Evolutionary conservation across 2,113 vertebrate genomes (phyloP), one percentile per base, ranked within the genome.

Genomic region (Pitta sordida): DNA sequence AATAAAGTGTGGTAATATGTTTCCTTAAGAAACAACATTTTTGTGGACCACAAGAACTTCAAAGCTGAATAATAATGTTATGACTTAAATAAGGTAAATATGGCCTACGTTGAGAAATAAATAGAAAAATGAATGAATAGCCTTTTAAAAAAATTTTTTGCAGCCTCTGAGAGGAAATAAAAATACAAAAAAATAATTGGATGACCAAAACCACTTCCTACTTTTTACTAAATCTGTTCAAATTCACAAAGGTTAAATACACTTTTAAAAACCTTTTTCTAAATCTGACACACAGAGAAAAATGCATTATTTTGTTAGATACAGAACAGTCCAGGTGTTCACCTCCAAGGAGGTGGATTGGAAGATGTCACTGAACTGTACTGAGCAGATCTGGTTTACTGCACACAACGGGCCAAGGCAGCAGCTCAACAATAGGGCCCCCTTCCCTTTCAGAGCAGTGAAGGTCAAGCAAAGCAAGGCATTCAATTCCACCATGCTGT

Each of bases 351-450:
- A 60, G 26, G 23, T 79, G 81, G 30, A 10, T 9, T 12, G 11
- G 27, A 15, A 58, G 17, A 4, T 69, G 44, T 37, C 69, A 52
- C 0, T 0, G 34, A 18, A 10, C 21, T 21, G 5, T 7, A 5
- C 13, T 11, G 41, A 27, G 24, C 59, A 53, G 71, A n/a, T 2
- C n/a, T 69, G 59, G 19, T 36, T 49, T 32, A 32, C 0, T 0
- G 51, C 3, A 19, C 32, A 29, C 18, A 29, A 2, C 0, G 2
- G 29, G 51, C 85, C 56, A 32, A 71, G 69, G 39, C 56, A 95
- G 34, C 19, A 37, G 51, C 41, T 52, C n/a, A 48, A 26, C 16
- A 30, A 11, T 49, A 39, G 49, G 5, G 43, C 7, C 56, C 17
- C 2, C 1, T 22, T 48, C 24, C 18, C 59, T 70, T 58, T 15